phyloP scores from a whole-genome alignment of 2,113 vertebrate genomes.

The Heterocephalus glaber region DNA sequence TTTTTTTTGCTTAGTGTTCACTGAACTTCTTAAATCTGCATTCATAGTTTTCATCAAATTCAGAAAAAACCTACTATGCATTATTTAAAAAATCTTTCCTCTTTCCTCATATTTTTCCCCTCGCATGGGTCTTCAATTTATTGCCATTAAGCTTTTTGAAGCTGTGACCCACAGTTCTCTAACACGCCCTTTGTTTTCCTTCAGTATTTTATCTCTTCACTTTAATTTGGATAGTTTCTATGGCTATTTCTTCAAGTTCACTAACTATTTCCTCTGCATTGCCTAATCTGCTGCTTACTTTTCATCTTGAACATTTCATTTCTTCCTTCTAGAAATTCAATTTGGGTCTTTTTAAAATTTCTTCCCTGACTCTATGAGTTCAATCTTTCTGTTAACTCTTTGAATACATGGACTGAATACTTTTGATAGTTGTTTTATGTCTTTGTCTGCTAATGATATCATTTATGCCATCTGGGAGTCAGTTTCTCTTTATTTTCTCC shows the following conservation, averaged over 20 bases:
- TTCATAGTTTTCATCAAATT: slow-evolving; percentile 10
- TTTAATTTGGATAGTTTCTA: background rate
- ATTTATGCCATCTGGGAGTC: background rate
- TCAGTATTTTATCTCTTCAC: background rate
- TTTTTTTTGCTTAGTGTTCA: background rate
- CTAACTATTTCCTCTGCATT: background rate
- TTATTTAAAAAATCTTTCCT: background rate
- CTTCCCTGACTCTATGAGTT: background rate
- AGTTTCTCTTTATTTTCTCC: background rate
- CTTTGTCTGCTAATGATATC: background rate
- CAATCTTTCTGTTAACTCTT: background rate
- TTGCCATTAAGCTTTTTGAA: background rate
- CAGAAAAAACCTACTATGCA: background rate
- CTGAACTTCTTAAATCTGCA: background rate
- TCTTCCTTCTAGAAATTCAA: background rate
- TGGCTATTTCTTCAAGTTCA: background rate
- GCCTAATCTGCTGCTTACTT: background rate
- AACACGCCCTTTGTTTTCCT: background rate
- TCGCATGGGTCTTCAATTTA: background rate
- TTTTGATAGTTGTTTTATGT: background rate
- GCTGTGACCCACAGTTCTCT: background rate
- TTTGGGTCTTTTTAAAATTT: background rate
- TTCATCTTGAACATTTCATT: background rate
- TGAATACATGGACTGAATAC: background rate
- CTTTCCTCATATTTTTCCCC: background rate